Base-by-base conservation (phyloP, 2,888 invertebrate species). In the Athalia circularis region DNA sequence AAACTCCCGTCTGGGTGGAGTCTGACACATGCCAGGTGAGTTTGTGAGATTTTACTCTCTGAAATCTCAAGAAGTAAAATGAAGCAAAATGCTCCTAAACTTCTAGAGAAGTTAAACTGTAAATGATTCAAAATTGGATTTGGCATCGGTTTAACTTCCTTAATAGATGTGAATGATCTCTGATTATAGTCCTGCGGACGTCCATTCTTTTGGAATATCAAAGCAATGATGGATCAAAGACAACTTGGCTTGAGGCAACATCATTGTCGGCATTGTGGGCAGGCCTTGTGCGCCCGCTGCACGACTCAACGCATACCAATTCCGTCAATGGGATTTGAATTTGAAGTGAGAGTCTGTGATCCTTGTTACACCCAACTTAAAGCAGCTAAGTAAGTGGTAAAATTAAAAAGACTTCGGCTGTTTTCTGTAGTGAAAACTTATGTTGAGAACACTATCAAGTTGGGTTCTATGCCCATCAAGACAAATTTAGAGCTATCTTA, bases 151-250 rank as follows among this genome's bases (percentile, higher is more conserved):
- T 43, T 62, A 11, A 15, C 15, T 62, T 6, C 13, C n/a, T 62
- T 6, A 8, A 15, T 9, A 11, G 8, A 47, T 3, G 9, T 47
- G 59, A 47, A 13, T 72, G n/a, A 47, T 13, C 3, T 57, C 59
- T 47, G 13, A 9, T 77, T 83, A 4, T 96, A 99, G 92, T 93
- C 97, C 79, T 99, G 99, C 90, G 95, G 95, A 76, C 93, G 96
- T 80, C 99, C 99, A 43, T 99, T 99, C 92, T 99, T 99, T 91
- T 99, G 99, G 99, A 99, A 99, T 91, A 93, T 99, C 75, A 94
- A 96, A 81, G 97, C 97, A 9, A 99, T 99, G 99, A 98, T 99
- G 96, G 98, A 99, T 91, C 97, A 97, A 91, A 95, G 97, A 87
- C 97, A 97, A 88, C 92, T 99, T 77, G 97, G 97, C 81, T 93